Evolutionary conservation across 64 coral and sea anemone genomes (phyloP).

Genomic region (Montipora cactus): DNA sequence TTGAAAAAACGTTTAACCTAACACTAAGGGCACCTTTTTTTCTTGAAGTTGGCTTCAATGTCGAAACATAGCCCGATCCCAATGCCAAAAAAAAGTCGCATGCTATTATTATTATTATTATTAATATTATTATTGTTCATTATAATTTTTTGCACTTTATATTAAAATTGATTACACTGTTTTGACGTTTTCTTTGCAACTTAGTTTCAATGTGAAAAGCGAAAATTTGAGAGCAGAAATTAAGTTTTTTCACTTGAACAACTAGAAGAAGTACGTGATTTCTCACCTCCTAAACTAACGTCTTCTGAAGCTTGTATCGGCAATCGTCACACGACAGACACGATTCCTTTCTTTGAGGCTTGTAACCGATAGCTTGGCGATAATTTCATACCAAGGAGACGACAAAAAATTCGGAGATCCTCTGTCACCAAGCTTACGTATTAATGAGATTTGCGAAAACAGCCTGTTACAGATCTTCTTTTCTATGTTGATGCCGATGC

Average conservation of each 20-base stretch:
- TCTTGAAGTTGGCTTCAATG: too few relatives aligned
- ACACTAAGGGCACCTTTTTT: too few relatives aligned
- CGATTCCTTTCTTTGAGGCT: background rate
- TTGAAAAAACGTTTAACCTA: too few relatives aligned
- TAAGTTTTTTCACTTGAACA: background rate
- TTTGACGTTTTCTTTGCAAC: too few relatives aligned
- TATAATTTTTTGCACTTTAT: too few relatives aligned
- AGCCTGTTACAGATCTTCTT: background rate
- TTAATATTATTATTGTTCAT: too few relatives aligned
- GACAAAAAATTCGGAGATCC: background rate
- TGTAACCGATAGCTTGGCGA: background rate
- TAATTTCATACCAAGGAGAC: background rate
- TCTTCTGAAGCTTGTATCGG: background rate
- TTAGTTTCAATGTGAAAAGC: too few relatives aligned
- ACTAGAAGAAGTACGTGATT: background rate
- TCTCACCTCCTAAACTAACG: background rate
- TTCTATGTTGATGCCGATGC: background rate
- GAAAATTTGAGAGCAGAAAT: too few relatives aligned
- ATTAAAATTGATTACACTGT: too few relatives aligned
- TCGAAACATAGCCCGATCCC: too few relatives aligned
- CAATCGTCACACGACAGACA: background rate
- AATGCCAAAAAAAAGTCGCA: too few relatives aligned
- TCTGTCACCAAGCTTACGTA: background rate
- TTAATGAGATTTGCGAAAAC: background rate
- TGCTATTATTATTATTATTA: too few relatives aligned